Conservation (phyloP, 2,113 vertebrate genomes). For the Zingel zingel region DNA sequence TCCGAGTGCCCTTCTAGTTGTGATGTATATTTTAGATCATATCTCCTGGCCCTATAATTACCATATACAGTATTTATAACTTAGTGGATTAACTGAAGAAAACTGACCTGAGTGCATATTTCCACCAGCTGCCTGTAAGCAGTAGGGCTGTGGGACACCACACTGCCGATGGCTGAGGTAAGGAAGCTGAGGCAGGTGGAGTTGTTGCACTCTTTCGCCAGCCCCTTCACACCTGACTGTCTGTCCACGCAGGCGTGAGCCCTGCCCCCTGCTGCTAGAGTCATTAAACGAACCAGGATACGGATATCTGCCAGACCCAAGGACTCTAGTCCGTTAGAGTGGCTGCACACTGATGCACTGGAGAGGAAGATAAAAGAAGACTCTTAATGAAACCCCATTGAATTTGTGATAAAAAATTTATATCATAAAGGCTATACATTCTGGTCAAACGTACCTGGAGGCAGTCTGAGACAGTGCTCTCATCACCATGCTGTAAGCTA, state of each 20-base stretch:
- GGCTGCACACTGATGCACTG: slow-evolving; percentile 79
- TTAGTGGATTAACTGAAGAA: neutral
- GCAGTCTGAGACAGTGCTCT: slow-evolving; percentile 84
- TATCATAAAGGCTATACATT: neutral
- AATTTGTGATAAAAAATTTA: neutral
- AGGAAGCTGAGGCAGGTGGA: slow-evolving; percentile 84
- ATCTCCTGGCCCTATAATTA: neutral
- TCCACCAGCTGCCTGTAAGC: slow-evolving; percentile 86
- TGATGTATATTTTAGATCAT: neutral
- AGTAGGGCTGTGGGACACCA: slow-evolving; percentile 82
- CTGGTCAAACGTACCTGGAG: slow-evolving; percentile 71
- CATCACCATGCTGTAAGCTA: slow-evolving; percentile 88
- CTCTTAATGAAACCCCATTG: slow-evolving; percentile 5
- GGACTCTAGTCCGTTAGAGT: slow-evolving; percentile 84
- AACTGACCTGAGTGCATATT: slow-evolving; percentile 86
- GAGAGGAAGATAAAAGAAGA: slow-evolving; percentile 5
- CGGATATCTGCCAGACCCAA: slow-evolving; percentile 87
- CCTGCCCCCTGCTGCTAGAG: slow-evolving; percentile 83
- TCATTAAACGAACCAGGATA: slow-evolving; percentile 86
- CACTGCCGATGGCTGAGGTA: slow-evolving; percentile 84
- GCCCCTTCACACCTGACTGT: slow-evolving; percentile 61
- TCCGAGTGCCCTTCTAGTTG: too few species aligned
- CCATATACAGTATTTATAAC: neutral
- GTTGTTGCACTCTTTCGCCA: slow-evolving; percentile 65
- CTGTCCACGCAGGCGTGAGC: slow-evolving; percentile 75